These are phyloP conservation scores for Desoria tigrina DNA, from an alignment of 2,888 invertebrate genomes.

Conservation along the genomic window DNA sequence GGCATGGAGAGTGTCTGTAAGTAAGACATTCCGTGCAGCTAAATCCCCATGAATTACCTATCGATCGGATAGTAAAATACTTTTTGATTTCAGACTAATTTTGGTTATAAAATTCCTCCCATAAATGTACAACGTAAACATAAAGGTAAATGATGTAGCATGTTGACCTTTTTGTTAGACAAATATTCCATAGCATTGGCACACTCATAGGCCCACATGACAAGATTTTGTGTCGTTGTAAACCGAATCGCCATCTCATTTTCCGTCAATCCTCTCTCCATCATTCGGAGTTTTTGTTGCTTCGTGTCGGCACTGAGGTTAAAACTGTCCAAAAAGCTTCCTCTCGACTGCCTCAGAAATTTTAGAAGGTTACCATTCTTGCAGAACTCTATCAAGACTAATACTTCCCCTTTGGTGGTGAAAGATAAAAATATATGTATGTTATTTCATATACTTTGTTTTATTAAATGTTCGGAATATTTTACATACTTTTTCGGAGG, in stretches of 20 bases:
- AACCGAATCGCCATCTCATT: conserved; percentile 4
- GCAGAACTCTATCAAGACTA: conserved; percentile 16
- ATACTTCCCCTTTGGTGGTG: conserved; percentile 20
- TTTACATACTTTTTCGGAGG: neutral
- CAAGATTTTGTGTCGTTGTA: conserved; percentile 23
- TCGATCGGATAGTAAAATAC: neutral
- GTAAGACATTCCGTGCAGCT: conserved; percentile 38
- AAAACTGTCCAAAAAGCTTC: conserved; percentile 7
- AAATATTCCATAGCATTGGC: conserved; percentile 39
- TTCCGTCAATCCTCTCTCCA: conserved; percentile 18
- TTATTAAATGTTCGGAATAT: no score
- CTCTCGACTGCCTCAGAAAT: conserved; percentile 12
- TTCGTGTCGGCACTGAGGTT: neutral
- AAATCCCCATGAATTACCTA: conserved; percentile 40
- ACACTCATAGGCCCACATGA: conserved; percentile 33
- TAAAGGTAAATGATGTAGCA: neutral
- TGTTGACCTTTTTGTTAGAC: conserved; percentile 30
- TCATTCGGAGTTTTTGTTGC: conserved; percentile 10
- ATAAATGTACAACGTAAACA: neutral
- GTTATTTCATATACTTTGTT: no score
- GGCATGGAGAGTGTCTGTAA: conserved; percentile 28
- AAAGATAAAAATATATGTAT: neutral
- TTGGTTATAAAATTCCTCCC: conserved; percentile 2
- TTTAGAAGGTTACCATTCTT: conserved; percentile 22
- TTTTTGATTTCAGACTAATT: no score